Evolutionary conservation across 1,140 invertebrate genomes (phyloP).

Genomic region (Asobara japonica): DNA sequence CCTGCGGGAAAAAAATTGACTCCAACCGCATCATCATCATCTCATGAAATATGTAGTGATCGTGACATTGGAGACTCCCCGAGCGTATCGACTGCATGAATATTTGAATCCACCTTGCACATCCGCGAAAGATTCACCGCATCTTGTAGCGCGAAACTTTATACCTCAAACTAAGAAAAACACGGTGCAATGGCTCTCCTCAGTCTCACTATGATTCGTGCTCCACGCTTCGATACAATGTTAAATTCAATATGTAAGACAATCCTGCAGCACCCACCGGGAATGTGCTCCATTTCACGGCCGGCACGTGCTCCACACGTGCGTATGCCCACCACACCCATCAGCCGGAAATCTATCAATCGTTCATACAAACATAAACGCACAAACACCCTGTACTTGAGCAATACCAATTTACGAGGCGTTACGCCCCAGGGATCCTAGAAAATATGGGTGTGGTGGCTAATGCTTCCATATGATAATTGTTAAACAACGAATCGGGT

Average conservation of each 20-base stretch:
- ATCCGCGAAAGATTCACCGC: background rate
- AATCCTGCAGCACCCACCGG: background rate
- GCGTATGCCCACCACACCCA: constrained; percentile 17
- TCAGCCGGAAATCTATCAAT: constrained; percentile 35
- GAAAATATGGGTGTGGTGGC: constrained; percentile 29
- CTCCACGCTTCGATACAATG: background rate
- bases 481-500: constrained; percentile 13
- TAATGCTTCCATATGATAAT: constrained; percentile 17
- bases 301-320: constrained; percentile 31
- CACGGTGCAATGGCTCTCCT: background rate
- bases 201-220: background rate
- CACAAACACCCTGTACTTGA: constrained; percentile 15
- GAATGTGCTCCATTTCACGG: constrained; percentile 27
- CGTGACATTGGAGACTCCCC: constrained; percentile 5
- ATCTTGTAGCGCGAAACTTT: background rate
- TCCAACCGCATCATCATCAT: background rate
- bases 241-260: background rate
- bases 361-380: constrained; percentile 10
- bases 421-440: constrained; percentile 28
- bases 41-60: constrained; percentile 1
- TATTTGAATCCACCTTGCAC: background rate
- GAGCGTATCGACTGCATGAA: background rate
- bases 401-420: constrained; percentile 31
- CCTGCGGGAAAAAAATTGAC: background rate
- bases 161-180: background rate